Percentiles rank a stretch among this genome's conserved stretches.
These are phyloP conservation scores for Falcunculus frontatus DNA, from an alignment of 2,113 vertebrate genomes.

Conservation along the genomic window DNA sequence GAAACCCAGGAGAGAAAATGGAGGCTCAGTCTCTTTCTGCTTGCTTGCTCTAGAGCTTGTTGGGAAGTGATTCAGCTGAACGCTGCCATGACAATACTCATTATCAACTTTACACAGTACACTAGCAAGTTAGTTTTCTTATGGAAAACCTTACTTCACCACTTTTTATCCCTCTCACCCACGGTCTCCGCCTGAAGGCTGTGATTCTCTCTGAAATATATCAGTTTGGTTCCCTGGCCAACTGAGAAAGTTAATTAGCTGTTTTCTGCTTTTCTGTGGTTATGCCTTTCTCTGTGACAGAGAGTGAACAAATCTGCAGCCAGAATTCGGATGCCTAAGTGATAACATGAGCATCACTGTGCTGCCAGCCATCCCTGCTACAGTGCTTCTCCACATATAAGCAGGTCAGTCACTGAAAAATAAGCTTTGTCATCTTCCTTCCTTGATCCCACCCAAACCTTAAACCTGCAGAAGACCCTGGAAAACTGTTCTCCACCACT, in stretches of 20 bases:
- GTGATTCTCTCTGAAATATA: neutral
- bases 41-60: neutral
- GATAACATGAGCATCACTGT: neutral
- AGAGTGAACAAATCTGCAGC: neutral
- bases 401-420: neutral
- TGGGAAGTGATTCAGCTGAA: neutral
- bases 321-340: neutral
- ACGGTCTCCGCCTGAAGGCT: neutral
- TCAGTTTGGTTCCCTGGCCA: neutral
- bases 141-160: neutral
- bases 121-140: neutral
- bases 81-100: neutral
- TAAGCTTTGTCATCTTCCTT: neutral
- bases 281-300: neutral
- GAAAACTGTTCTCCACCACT: neutral
- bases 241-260: conserved; percentile 19
- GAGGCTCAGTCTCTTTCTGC: neutral
- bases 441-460: neutral
- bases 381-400: accelerated
- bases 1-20: neutral
- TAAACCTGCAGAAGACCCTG: neutral
- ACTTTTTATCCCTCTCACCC: neutral
- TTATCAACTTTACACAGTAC: neutral
- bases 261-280: neutral
- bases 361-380: neutral